Evolutionary conservation across 2,797 vertebrate genomes (phyloP), one percentile per base, ranked within the genome.

Genomic region (Nyctalus aviator): DNA sequence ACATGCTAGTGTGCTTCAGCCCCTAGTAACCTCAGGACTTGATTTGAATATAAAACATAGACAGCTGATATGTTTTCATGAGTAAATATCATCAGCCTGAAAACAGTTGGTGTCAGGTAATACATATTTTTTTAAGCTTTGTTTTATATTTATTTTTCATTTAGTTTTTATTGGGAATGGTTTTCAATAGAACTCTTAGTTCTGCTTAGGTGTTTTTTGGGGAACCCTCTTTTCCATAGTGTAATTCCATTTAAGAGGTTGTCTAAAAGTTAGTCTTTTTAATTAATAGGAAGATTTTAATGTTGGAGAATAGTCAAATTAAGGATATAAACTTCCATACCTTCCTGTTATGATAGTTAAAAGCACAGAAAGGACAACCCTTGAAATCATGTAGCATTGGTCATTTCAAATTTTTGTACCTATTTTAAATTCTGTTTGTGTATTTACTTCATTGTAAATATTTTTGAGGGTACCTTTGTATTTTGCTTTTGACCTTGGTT

Each of bases 21-120:
- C 98, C 98, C 98, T 97, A 96, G 96, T 96, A 97, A 98, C 98
- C 98, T 98, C 98, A 98, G 98, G 98, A 98, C 98, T 98, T 97
- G 97, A 96, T 98, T 98, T 97, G 84, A 96, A 82, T 95, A 93
- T 97, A 97, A 97, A 97, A 97, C 96, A 79, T 97, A 98, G 97
- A 98, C 97, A 98, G 98, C 98, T 97, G 98, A 97, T 98, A 97
- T 79, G 96, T 98, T 98, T 98, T 97, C 98, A 90, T 97, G 97
- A 97, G 64, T 97, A 97, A 97, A 97, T 97, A 96, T 96, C 94
- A 96, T 98, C 97, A 97, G 94, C 98, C 97, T 98, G 98, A 97
- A 98, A 97, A 97, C 97, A 98, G 93, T 98, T 98, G 97, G 96
- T 98, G 97, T 98, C 98, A 97, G 98, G 97, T 98, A 96, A 98